These are phyloP conservation scores for Amphibalanus amphitrite DNA, from an alignment of 1,140 invertebrate species.

Conservation along the genomic window DNA sequence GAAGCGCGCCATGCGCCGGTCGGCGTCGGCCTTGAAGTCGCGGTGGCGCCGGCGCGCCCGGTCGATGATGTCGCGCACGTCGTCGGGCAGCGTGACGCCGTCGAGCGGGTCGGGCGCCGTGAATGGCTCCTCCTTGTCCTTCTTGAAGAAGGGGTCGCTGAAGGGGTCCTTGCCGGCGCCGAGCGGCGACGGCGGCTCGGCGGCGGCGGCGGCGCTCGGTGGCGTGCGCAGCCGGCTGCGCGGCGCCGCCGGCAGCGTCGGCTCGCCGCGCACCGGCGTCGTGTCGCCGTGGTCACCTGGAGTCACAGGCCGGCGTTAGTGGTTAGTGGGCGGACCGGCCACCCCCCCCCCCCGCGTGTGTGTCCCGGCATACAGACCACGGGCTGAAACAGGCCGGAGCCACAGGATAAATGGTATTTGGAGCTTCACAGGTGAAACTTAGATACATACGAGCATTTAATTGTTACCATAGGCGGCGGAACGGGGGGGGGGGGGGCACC, in stretches of 20 bases:
- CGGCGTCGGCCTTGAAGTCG: background rate
- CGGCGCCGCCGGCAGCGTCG: background rate
- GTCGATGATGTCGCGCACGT: slow-evolving; percentile 5
- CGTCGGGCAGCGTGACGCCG: background rate
- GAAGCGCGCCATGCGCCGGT: background rate
- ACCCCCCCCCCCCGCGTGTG: too few species aligned
- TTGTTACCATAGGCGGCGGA: too few species aligned
- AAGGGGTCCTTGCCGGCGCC: background rate
- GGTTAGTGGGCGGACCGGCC: too few species aligned
- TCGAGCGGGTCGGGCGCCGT: background rate
- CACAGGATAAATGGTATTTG: too few species aligned
- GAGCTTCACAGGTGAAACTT: too few species aligned
- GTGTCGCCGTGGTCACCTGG: background rate
- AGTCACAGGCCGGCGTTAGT: background rate
- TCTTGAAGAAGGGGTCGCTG: background rate
- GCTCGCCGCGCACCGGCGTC: background rate
- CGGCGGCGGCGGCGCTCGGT: too few species aligned
- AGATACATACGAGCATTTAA: too few species aligned
- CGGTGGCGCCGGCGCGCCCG: background rate
- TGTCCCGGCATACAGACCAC: too few species aligned
- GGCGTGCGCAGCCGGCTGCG: background rate
- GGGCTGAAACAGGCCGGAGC: too few species aligned
- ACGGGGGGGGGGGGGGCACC: too few species aligned
- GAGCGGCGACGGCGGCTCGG: too few species aligned
- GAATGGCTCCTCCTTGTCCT: too few species aligned